Conservation (phyloP, 2,888 invertebrate genomes). For the Pogonocherus hispidulus region DNA sequence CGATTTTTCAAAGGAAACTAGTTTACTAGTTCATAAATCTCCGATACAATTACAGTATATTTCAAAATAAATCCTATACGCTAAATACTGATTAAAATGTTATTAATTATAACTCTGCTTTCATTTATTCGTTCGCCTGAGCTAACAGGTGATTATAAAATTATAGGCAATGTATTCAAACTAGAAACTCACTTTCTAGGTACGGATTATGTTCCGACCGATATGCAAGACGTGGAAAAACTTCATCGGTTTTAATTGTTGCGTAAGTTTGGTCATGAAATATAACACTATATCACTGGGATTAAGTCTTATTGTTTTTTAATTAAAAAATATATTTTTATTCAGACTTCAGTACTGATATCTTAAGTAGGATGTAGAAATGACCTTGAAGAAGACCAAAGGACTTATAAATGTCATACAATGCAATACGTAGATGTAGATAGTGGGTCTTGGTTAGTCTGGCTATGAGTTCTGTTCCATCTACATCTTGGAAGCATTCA, state of each 20-base stretch:
- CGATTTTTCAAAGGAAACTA: not conserved
- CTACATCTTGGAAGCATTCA: too few species aligned
- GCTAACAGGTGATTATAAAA: conserved; percentile 19
- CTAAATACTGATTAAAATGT: conserved; percentile 5
- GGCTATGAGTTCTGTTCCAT: too few species aligned
- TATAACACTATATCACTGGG: not conserved
- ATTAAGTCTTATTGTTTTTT: too few species aligned
- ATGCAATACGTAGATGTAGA: too few species aligned
- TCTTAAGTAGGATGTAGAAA: too few species aligned
- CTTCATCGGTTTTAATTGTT: not conserved
- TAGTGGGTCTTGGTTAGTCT: too few species aligned
- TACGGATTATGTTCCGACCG: conserved; percentile 5
- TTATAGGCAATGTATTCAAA: conserved; percentile 20
- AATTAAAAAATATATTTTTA: too few species aligned
- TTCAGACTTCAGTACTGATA: too few species aligned
- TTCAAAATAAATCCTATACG: conserved; percentile 22
- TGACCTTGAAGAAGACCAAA: too few species aligned
- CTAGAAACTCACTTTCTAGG: conserved; percentile 25
- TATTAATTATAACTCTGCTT: conserved; percentile 27
- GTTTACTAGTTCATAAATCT: not conserved
- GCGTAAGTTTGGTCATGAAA: not conserved
- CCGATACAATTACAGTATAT: conserved; percentile 2
- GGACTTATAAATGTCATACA: too few species aligned
- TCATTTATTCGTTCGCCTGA: conserved; percentile 11
- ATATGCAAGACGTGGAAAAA: conserved; percentile 4